These are phyloP conservation scores for Climacteris rufus DNA, from an alignment of 2,113 vertebrate species.

Conservation along the genomic window DNA sequence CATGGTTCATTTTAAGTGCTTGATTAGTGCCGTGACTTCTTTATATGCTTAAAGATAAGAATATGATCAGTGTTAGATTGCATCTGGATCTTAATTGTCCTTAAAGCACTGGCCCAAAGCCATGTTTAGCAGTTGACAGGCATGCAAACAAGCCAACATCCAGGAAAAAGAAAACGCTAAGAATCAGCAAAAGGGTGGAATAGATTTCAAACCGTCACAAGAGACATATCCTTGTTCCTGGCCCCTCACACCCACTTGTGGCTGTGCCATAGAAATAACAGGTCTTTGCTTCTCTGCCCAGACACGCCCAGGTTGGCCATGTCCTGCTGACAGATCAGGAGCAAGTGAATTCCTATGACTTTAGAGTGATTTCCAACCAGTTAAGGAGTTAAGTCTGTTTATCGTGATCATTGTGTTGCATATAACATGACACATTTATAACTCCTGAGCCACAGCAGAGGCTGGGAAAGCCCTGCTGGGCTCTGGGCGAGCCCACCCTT, in stretches of 20 bases:
- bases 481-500: rapidly evolving
- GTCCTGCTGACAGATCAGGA: not conserved
- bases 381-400: not conserved
- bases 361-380: not conserved
- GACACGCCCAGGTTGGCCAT: not conserved
- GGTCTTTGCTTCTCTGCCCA: not conserved
- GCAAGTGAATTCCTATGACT: not conserved
- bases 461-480: not conserved
- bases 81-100: not conserved
- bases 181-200: not conserved
- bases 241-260: not conserved
- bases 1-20: not conserved
- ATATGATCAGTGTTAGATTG: not conserved
- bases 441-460: not conserved
- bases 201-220: rapidly evolving
- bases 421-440: rapidly evolving
- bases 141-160: not conserved
- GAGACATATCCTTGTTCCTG: rapidly evolving
- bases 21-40: not conserved
- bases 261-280: not conserved
- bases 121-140: not conserved
- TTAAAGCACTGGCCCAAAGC: not conserved
- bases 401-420: not conserved
- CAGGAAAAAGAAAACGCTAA: not conserved
- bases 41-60: not conserved